These are phyloP conservation scores for Trissonchulus latispiculum DNA, from an alignment of 2,888 invertebrate species.

Conservation along the genomic window DNA sequence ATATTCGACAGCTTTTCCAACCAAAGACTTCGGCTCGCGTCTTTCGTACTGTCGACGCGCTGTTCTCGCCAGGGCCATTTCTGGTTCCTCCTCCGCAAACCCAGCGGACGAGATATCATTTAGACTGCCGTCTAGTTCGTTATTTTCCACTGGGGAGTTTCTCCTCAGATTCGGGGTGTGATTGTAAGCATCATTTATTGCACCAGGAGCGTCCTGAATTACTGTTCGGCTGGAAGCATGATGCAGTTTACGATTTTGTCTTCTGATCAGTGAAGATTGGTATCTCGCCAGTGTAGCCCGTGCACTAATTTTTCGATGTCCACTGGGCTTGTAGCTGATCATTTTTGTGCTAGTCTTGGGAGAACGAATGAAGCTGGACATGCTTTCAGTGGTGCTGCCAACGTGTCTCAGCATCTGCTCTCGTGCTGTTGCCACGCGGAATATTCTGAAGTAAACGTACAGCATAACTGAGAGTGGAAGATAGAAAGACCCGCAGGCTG, in stretches of 20 bases:
- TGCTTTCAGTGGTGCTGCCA: neutral
- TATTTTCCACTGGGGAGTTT: neutral
- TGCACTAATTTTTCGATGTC: neutral
- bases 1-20: neutral
- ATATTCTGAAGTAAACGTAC: slow-evolving; percentile 45
- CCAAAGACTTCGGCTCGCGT: neutral
- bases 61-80: neutral
- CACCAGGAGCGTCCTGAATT: neutral
- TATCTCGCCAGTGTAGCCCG: neutral
- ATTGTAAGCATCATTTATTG: neutral
- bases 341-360: neutral
- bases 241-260: too few relatives aligned
- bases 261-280: too few relatives aligned
- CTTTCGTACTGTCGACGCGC: neutral
- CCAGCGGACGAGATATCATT: neutral
- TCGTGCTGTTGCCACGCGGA: slow-evolving; percentile 38
- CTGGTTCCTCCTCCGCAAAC: neutral
- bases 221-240: too few relatives aligned
- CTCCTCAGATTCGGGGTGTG: neutral
- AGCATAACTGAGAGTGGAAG: slow-evolving; percentile 47
- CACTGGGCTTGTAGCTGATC: neutral
- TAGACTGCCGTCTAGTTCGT: too few relatives aligned
- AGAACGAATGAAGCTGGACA: neutral
- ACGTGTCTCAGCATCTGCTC: slow-evolving; percentile 16
- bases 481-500: slow-evolving; percentile 48